These are phyloP conservation scores for Karalla daura DNA, from an alignment of 2,797 vertebrate genomes.

Conservation along the genomic window DNA sequence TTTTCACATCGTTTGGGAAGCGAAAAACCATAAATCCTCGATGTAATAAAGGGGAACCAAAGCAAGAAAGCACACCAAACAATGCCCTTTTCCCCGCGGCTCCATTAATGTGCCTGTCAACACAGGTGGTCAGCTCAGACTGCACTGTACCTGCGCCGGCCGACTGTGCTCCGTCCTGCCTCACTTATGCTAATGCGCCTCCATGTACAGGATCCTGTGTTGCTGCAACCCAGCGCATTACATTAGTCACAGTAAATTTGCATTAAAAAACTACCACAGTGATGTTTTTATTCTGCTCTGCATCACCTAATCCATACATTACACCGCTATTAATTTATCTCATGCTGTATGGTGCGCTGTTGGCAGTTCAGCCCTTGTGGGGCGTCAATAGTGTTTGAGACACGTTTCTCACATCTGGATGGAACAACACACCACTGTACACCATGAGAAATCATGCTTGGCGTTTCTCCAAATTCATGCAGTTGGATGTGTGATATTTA, in stretches of 20 bases:
- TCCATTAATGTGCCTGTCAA: conserved; percentile 17
- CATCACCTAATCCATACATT: not conserved
- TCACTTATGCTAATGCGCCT: not conserved
- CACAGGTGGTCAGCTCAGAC: conserved; percentile 3
- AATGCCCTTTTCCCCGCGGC: not conserved
- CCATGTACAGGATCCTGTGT: not conserved
- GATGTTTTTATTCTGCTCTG: not conserved
- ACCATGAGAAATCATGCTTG: too few relatives aligned
- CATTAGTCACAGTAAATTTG: not conserved
- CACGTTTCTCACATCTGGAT: conserved; percentile 15
- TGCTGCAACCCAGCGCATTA: not conserved
- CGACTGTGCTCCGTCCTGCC: not conserved
- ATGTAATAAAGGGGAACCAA: not conserved
- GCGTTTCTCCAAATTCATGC: conserved; percentile 4
- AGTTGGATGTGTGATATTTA: too few relatives aligned
- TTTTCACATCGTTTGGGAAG: not conserved
- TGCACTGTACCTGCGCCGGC: not conserved
- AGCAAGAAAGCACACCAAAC: not conserved
- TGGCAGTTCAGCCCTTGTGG: not conserved
- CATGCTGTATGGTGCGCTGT: not conserved
- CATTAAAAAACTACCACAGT: not conserved
- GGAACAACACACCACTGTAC: conserved; percentile 8
- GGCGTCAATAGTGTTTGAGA: conserved; percentile 2
- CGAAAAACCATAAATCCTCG: not conserved
- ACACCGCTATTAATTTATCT: not conserved